A percentile compares a stretch with the other conserved stretches of the same genome.
These are phyloP conservation scores for Cyanoliseus patagonus DNA, from an alignment of 2,113 vertebrate genomes.

Conservation along the genomic window DNA sequence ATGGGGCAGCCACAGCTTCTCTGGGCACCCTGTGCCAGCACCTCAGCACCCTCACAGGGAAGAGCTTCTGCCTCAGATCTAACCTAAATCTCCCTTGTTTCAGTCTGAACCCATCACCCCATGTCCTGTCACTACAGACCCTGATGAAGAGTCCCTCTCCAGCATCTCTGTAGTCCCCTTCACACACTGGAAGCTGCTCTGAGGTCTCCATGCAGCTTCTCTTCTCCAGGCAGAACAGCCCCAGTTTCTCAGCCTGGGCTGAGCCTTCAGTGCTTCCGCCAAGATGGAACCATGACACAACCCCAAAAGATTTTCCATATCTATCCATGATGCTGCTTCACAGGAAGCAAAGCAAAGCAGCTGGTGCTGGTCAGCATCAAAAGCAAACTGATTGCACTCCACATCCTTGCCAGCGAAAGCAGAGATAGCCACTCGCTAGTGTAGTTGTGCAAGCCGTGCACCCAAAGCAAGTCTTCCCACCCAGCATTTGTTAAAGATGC, in stretches of 20 bases:
- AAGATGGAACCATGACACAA: fast-evolving
- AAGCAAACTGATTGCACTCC: not conserved
- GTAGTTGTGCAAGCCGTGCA: fast-evolving
- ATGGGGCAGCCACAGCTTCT: no score
- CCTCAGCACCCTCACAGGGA: no score
- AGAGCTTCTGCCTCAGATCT: no score
- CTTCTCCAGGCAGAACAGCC: not conserved
- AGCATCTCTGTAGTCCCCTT: not conserved
- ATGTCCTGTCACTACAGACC: not conserved
- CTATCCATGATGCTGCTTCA: not conserved
- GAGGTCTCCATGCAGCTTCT: not conserved
- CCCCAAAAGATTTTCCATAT: not conserved
- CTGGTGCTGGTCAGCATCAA: not conserved
- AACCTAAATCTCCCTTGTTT: no score
- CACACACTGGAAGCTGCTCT: not conserved
- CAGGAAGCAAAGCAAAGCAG: not conserved
- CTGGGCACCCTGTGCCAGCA: no score
- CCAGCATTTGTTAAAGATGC: not conserved
- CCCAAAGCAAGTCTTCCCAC: not conserved
- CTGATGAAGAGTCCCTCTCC: not conserved
- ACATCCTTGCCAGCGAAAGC: not conserved
- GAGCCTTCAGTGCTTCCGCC: not conserved
- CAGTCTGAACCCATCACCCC: not conserved
- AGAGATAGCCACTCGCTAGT: not conserved
- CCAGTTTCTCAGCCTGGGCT: fast-evolving